Evolutionary conservation across 1,140 invertebrate species (phyloP).

Genomic region (Pemphigus obesinymphae): DNA sequence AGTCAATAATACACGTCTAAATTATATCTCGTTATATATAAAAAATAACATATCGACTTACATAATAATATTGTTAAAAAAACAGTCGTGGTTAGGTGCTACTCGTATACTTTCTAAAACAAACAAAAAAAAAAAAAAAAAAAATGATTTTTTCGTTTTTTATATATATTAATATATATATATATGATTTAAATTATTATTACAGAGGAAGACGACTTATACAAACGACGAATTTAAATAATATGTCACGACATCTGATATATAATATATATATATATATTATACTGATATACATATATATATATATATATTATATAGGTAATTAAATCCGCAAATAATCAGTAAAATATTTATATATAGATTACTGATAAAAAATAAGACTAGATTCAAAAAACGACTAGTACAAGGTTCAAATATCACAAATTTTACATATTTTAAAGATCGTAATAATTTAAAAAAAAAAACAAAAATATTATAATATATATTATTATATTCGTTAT

Average conservation of each 20-base stretch:
- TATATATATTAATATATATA: neutral
- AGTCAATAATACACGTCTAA: slow-evolving; percentile 20
- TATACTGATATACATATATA: neutral
- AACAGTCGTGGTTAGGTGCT: slow-evolving; percentile 38
- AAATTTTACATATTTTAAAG: slow-evolving; percentile 37
- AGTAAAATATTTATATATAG: slow-evolving; percentile 17
- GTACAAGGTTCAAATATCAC: slow-evolving; percentile 39
- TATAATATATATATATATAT: neutral
- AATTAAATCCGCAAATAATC: slow-evolving; percentile 19
- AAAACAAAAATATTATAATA: slow-evolving; percentile 2
- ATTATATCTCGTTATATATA: slow-evolving; percentile 19
- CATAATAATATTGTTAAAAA: neutral
- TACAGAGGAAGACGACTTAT: slow-evolving; percentile 35
- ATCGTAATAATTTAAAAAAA: neutral
- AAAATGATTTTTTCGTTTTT: slow-evolving; percentile 2
- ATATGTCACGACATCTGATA: slow-evolving; percentile 15
- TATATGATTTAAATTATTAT: too few relatives aligned
- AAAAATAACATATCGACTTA: slow-evolving; percentile 33
- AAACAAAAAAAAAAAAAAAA: too few relatives aligned
- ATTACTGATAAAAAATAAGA: slow-evolving; percentile 36
- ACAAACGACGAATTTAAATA: slow-evolving; percentile 19
- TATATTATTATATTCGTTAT: neutral
- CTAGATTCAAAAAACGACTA: slow-evolving; percentile 39
- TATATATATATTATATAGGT: neutral
- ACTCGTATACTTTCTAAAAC: slow-evolving; percentile 41